Evolutionary conservation across 1,140 invertebrate species (phyloP).

Genomic region (Panagrolaimus sp.): DNA sequence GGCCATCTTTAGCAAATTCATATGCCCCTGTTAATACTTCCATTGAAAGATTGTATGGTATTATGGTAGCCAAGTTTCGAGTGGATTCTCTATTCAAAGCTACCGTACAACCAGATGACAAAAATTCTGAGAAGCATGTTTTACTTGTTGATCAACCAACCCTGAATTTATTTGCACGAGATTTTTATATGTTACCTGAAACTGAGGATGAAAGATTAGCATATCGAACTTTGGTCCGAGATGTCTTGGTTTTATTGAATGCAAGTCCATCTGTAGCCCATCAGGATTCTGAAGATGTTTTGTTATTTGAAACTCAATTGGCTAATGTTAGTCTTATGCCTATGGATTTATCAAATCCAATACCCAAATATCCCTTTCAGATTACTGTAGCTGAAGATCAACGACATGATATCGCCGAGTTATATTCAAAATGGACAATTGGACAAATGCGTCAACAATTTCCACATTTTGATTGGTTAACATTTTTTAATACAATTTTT

Average conservation of each 20-base stretch:
- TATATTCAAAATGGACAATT: conserved; percentile 59
- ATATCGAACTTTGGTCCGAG: conserved; percentile 50
- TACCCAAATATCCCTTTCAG: conserved; percentile 27
- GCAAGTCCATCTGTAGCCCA: conserved; percentile 66
- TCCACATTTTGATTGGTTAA: conserved; percentile 53
- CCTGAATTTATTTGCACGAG: conserved; percentile 55
- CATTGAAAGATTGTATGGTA: conserved; percentile 53
- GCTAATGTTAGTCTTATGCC: conserved; percentile 66
- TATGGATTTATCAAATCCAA: neutral
- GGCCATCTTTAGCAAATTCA: conserved; percentile 48
- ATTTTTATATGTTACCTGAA: conserved; percentile 57
- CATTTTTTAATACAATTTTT: conserved; percentile 58
- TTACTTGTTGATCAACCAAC: conserved; percentile 56
- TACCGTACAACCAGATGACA: conserved; percentile 58
- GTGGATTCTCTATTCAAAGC: conserved; percentile 57
- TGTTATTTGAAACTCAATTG: conserved; percentile 75
- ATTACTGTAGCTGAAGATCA: conserved; percentile 59
- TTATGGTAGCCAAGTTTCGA: conserved; percentile 56
- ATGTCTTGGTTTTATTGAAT: conserved; percentile 66
- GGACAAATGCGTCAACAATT: conserved; percentile 52
- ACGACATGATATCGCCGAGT: conserved; percentile 56
- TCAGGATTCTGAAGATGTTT: conserved; percentile 69
- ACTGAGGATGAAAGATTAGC: conserved; percentile 57
- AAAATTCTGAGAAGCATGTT: conserved; percentile 57
- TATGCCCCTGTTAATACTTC: conserved; percentile 25